Evolutionary conservation across 2,113 vertebrate genomes (phyloP).

Genomic region (Neodon shergylaensis): DNA sequence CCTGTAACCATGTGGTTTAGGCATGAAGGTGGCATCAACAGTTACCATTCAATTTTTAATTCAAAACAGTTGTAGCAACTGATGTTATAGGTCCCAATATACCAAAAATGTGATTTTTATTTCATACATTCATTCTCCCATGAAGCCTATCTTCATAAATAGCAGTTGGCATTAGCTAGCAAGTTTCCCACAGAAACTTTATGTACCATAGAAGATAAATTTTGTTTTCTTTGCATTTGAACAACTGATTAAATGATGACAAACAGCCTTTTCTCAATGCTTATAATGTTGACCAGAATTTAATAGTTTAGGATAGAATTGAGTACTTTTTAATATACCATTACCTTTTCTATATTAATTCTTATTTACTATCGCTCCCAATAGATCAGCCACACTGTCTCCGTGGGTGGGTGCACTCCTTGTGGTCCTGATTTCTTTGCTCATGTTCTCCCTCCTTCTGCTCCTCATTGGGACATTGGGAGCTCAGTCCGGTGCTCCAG

Average conservation of each 20-base stretch:
- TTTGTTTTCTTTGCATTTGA: not conserved
- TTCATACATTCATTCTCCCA: not conserved
- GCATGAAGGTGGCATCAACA: not conserved
- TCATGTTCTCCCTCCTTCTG: no score
- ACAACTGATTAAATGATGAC: not conserved
- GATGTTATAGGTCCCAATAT: not conserved
- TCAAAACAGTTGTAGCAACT: not conserved
- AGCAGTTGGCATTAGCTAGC: not conserved
- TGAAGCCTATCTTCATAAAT: not conserved
- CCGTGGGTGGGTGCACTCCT: no score
- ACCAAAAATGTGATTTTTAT: not conserved
- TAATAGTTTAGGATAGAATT: not conserved
- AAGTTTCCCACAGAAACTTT: not conserved
- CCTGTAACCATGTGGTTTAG: not conserved
- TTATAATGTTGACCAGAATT: not conserved
- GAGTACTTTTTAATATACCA: not conserved
- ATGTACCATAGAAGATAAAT: not conserved
- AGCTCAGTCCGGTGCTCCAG: no score
- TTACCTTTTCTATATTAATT: not conserved
- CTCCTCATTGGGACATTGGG: no score
- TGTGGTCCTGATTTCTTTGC: no score
- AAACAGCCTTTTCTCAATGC: not conserved
- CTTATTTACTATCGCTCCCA: not conserved
- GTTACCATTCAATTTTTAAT: not conserved
- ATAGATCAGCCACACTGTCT: no score